Base-by-base conservation (phyloP, 1,140 invertebrate species). In the Heliconius nattereri region DNA sequence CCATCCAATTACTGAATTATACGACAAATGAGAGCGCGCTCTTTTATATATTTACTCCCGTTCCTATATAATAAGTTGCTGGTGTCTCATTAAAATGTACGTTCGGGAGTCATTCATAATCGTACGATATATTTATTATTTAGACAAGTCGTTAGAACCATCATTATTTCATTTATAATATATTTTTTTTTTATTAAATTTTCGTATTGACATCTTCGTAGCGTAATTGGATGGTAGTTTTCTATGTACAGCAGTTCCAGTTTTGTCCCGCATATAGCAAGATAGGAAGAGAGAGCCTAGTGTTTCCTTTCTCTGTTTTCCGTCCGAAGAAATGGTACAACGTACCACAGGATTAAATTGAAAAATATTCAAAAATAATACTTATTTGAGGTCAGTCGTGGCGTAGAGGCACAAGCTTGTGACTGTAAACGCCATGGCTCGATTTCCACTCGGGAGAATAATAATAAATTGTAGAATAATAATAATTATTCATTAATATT, bases 81-180 rank as follows among this genome's bases (percentile, higher is more conserved):
- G 54, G 32, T 66, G 40, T 52, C 74, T 75, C 74, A 75, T 75
- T 75, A 75, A 75, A 75, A 66, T 52, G n/a, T 75, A 37, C 74
- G 74, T 66, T 57, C 8, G 60, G 60, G 13, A 13, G 16, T 20
- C 29, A 66, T 75, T 75, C 74, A 75, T 54, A 75, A 54, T 57
- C n/a, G 35, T 74, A 26, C 72, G 6, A 13, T 45, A 54, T 54
- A 75, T 60, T 57, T 75, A 29, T 75, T 57, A 57, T 57, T n/a
- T 66, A 66, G 60, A 26, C 9, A 26, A n/a, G 60, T 66, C 26
- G n/a, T 13, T 66, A 26, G 23, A 26, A 66, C 5, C 60, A 26
- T 66, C 60, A 26, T 66, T 66, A 66, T 66, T 26, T 66, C 23
- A 66, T 66, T 29, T 26, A 66, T 29, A 9, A 66, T n/a, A 66